Evolutionary conservation across 2,888 invertebrate genomes (phyloP).

Genomic region (Ormia ochracea): DNA sequence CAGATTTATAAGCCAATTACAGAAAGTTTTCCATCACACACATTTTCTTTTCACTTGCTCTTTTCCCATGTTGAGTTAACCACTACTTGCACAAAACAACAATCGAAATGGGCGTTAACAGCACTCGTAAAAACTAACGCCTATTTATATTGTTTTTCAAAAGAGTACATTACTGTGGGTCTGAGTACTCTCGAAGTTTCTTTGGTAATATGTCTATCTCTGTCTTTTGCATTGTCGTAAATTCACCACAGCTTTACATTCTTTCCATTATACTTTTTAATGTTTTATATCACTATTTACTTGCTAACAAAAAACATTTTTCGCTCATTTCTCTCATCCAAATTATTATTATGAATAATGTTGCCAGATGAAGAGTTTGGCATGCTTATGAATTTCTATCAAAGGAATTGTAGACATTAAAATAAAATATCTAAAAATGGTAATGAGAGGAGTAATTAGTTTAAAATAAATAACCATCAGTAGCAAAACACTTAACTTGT

Average conservation of each 20-base stretch:
- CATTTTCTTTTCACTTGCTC: background rate
- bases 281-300: too few relatives aligned
- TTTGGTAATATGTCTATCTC: background rate
- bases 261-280: too few relatives aligned
- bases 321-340: too few relatives aligned
- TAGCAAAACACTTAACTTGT: too few relatives aligned
- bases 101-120: slow-evolving; percentile 28
- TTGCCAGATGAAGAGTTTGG: too few relatives aligned
- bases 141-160: background rate
- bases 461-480: too few relatives aligned
- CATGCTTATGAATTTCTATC: too few relatives aligned
- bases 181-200: background rate
- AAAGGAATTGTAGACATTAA: too few relatives aligned
- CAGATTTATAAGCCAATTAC: slow-evolving; percentile 15
- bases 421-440: too few relatives aligned
- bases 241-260: slow-evolving; percentile 47
- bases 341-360: too few relatives aligned
- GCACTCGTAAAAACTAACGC: background rate
- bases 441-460: too few relatives aligned
- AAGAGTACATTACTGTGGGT: background rate
- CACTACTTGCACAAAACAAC: background rate
- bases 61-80: background rate
- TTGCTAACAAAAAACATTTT: too few relatives aligned
- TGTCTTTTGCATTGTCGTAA: background rate
- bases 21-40: background rate